Percentiles rank a stretch among this genome's conserved stretches.
Evolutionary conservation across 2,888 invertebrate species (phyloP).

Genomic region (Melangyna quadrimaculata): DNA sequence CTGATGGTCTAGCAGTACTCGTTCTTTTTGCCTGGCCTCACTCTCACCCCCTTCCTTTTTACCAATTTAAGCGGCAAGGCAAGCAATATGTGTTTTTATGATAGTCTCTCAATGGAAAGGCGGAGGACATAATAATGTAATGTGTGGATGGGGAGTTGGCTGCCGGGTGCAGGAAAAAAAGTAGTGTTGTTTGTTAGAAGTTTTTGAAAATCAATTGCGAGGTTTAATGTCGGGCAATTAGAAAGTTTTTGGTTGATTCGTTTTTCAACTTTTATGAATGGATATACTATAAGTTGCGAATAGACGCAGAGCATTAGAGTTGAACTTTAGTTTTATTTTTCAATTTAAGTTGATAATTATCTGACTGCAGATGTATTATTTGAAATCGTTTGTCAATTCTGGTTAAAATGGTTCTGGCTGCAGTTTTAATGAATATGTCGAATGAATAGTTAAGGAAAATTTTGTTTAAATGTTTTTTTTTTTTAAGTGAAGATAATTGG

Average conservation of each 20-base stretch:
- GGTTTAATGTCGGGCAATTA: conserved; percentile 68
- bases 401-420: not conserved
- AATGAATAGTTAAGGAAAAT: not conserved
- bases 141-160: not conserved
- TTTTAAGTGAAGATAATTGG: too few species aligned
- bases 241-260: conserved; percentile 60
- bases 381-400: not conserved
- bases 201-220: conserved; percentile 69
- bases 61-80: not conserved
- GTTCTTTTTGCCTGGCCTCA: not conserved
- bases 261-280: conserved; percentile 39
- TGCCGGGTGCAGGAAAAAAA: not conserved
- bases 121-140: not conserved
- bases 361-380: conserved; percentile 5
- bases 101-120: not conserved
- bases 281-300: not conserved
- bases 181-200: conserved; percentile 48
- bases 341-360: conserved; percentile 3
- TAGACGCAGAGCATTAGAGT: not conserved
- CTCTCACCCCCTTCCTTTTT: too few species aligned
- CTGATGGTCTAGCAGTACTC: not conserved
- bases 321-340: not conserved
- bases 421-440: not conserved
- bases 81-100: conserved; percentile 9
- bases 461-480: not conserved